Evolutionary conservation across 2,888 invertebrate species (phyloP), one percentile per base, ranked within the genome.

Genomic region (Electrophaes corylata): DNA sequence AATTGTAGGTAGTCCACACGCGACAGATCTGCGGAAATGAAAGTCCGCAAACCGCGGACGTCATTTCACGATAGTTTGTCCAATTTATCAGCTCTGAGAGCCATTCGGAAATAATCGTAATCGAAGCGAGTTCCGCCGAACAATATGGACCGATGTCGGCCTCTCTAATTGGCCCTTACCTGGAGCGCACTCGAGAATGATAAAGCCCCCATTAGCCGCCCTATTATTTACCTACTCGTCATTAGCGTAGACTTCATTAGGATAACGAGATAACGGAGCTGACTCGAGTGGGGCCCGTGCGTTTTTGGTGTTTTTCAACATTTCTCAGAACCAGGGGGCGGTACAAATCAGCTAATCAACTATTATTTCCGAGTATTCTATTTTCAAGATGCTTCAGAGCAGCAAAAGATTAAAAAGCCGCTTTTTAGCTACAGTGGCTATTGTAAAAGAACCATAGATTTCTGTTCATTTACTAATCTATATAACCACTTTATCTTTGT

Each of bases 181-280:
- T 90, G 89, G 83, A 91, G 91, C 91, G 88, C 86, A 90, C 91
- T 91, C 88, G 88, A 91, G 90, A 91, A 91, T 91, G 91, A 91
- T 91, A 91, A 91, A 91, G 91, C 90, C 88, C 86, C 91, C 89
- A 91, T 91, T 91, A 91, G 91, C 89, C 88, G 87, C 89, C 91
- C 91, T 91, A 91, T 91, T 91, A 91, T 91, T 91, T 91, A 91
- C 91, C 91, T 91, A 91, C 91, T 91, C 91, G 89, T 91, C 91
- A 91, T 91, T 91, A 91, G 90, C 88, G 91, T 91, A 90, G 90
- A 91, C 88, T 91, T 91, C 91, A 91, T 91, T 91, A 91, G 91
- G 90, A 88, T 91, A 91, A 91, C 91, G 91, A 91, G 91, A 91
- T 91, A 91, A 91, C 89, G 86, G 86, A 86, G 86, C 85, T 81